These are phyloP conservation scores for Potamarius usumacintae DNA, from an alignment of 2,113 vertebrate genomes.

Conservation along the genomic window DNA sequence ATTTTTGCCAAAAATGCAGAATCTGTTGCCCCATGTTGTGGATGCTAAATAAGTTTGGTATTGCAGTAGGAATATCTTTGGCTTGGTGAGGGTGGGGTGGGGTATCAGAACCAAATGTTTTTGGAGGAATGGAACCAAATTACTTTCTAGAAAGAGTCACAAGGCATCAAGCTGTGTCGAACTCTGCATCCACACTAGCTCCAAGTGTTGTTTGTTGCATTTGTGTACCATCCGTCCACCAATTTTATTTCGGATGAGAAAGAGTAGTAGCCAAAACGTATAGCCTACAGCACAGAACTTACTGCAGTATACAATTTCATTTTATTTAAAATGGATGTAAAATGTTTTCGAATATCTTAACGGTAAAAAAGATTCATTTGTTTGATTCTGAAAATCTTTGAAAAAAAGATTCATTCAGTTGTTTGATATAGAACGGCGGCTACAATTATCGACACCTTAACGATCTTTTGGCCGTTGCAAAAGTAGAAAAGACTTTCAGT, in stretches of 20 bases:
- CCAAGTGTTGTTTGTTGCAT: not conserved
- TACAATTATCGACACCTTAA: too few relatives aligned
- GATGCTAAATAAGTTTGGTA: not conserved
- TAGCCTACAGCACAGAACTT: not conserved
- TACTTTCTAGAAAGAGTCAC: not conserved
- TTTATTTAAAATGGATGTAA: not conserved
- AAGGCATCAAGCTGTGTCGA: not conserved
- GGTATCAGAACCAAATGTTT: not conserved
- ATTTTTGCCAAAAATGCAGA: not conserved
- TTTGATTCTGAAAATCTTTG: too few relatives aligned
- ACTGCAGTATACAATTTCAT: not conserved
- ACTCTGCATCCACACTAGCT: not conserved
- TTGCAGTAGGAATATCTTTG: not conserved
- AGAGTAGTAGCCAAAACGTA: not conserved
- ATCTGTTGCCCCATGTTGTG: not conserved
- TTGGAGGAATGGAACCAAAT: not conserved
- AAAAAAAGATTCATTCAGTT: too few relatives aligned
- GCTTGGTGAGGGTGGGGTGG: too few relatives aligned
- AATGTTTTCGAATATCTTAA: not conserved
- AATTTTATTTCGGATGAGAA: not conserved
- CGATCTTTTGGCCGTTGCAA: too few relatives aligned
- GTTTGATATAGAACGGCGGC: too few relatives aligned
- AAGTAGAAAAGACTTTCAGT: too few relatives aligned
- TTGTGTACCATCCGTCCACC: not conserved
- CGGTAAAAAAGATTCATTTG: not conserved